Evolutionary conservation across 1,140 invertebrate genomes (phyloP).

Genomic region (Wiebesia pumilae): DNA sequence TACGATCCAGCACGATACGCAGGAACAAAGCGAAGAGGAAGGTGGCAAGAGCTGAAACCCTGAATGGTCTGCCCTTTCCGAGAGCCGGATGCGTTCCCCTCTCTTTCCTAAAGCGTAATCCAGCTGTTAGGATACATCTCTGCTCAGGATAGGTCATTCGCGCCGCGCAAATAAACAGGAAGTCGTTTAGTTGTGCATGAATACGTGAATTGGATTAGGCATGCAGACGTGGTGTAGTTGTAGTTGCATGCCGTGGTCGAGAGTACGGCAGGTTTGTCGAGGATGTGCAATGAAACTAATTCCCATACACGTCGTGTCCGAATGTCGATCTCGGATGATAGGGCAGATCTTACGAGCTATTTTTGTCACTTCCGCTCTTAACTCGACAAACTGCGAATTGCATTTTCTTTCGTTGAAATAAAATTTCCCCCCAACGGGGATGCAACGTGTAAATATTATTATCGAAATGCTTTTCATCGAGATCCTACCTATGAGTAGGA

Average conservation of each 20-base stretch:
- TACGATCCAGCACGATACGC: not conserved
- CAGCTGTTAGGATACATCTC: constrained; percentile 67
- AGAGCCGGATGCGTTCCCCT: constrained; percentile 66
- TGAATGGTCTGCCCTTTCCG: constrained; percentile 65
- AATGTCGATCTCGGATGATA: constrained; percentile 43
- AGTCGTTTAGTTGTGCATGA: constrained; percentile 60
- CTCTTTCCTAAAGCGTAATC: constrained; percentile 66
- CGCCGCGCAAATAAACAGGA: constrained; percentile 67
- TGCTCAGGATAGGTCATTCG: constrained; percentile 58
- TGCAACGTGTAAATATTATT: not conserved
- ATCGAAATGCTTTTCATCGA: too few species aligned
- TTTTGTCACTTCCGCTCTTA: constrained; percentile 34
- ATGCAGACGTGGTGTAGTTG: not conserved
- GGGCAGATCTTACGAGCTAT: constrained; percentile 49
- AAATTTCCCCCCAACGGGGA: not conserved
- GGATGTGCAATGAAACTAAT: constrained; percentile 33
- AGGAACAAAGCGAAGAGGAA: constrained; percentile 60
- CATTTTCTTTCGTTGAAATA: not conserved
- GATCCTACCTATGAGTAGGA: not conserved
- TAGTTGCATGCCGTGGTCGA: not conserved
- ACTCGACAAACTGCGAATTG: not conserved
- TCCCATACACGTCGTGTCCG: constrained; percentile 19
- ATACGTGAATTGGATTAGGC: constrained; percentile 66
- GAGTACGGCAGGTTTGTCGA: constrained; percentile 49
- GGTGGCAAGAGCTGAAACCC: constrained; percentile 53